A percentile compares a stretch with the other conserved stretches of the same genome.
phyloP scores from a whole-genome alignment of 1,140 invertebrate species.

The Mylabris phalerata region DNA sequence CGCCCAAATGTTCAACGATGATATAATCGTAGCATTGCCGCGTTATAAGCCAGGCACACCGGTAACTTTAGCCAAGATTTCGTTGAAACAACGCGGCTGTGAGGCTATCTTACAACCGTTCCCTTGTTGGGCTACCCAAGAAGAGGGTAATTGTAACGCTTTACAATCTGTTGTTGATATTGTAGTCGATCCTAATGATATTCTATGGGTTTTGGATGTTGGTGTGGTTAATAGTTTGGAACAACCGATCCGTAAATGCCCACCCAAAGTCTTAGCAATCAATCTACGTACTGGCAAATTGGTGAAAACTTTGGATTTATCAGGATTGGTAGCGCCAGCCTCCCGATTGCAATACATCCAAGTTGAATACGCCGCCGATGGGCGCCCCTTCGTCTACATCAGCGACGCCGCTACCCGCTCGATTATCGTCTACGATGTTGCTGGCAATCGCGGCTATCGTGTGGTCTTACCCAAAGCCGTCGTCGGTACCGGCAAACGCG shows the following conservation, averaged over 20 bases:
- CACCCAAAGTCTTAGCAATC: slow-evolving; percentile 52
- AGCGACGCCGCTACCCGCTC: slow-evolving; percentile 55
- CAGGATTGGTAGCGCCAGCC: slow-evolving; percentile 42
- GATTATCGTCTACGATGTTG: slow-evolving; percentile 57
- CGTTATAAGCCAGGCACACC: slow-evolving; percentile 51
- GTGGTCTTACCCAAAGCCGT: slow-evolving; percentile 52
- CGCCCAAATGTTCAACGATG: slow-evolving; percentile 51
- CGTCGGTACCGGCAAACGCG: slow-evolving; percentile 41
- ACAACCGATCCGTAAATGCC: slow-evolving; percentile 45
- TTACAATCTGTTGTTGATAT: slow-evolving; percentile 56
- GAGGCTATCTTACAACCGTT: slow-evolving; percentile 48
- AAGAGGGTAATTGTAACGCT: slow-evolving; percentile 55
- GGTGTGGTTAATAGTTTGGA: slow-evolving; percentile 59
- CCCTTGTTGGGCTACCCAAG: slow-evolving; percentile 56
- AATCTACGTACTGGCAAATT: slow-evolving; percentile 50
- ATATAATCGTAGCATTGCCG: slow-evolving; percentile 52
- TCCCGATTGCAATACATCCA: slow-evolving; percentile 53
- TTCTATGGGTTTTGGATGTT: slow-evolving; percentile 62
- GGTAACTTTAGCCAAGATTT: slow-evolving; percentile 52
- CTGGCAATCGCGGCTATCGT: slow-evolving; percentile 49
- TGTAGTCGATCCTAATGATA: slow-evolving; percentile 49
- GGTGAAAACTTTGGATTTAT: slow-evolving; percentile 50
- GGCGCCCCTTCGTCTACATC: slow-evolving; percentile 50
- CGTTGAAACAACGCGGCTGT: slow-evolving; percentile 45
- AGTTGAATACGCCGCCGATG: slow-evolving; percentile 50